Evolutionary conservation across 1,140 invertebrate genomes (phyloP), one percentile per base, ranked within the genome.

Genomic region (Fopius arisanus): DNA sequence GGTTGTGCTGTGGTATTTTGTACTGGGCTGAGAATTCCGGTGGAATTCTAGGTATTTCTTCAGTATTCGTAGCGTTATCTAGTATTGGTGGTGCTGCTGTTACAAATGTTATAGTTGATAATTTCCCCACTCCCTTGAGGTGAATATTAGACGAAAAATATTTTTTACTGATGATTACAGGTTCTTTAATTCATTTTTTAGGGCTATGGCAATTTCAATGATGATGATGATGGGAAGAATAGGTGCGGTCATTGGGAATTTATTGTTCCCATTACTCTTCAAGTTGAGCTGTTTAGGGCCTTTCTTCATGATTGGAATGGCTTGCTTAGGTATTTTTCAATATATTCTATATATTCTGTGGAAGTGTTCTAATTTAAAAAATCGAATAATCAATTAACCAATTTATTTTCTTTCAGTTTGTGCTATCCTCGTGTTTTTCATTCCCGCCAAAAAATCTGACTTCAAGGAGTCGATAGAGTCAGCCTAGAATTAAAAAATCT

Each of bases 151-250:
- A n/a, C n/a, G n/a, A n/a, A n/a, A n/a, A n/a, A n/a, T n/a, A n/a
- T n/a, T n/a, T n/a, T n/a, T n/a, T n/a, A n/a, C n/a, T n/a, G n/a
- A n/a, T n/a, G n/a, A n/a, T n/a, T n/a, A n/a, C n/a, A n/a, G 3
- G 19, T 29, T 37, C 29, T 63, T 66, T 62, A 43, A 33, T 72
- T 70, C 76, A 54, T 71, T 63, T 78, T 82, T 80, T 33, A 89
- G 88, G 77, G 86, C 88, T 19, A 89, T 88, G 86, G 85, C 87
- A 4, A 81, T 89, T 23, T 82, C 84, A 31, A 69, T 84, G 16
- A 83, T 84, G 0, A 84, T 88, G 81, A 86, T 85, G 76, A 72
- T 84, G 0, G 87, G 87, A 16, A 81, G 87, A 70, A 69, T 87
- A 16, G 87, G 87, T 12, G 86, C 86, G 2, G 80, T 88, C 7